Evolutionary conservation across 2,888 invertebrate genomes (phyloP).

Genomic region (Chelonus formosanus): DNA sequence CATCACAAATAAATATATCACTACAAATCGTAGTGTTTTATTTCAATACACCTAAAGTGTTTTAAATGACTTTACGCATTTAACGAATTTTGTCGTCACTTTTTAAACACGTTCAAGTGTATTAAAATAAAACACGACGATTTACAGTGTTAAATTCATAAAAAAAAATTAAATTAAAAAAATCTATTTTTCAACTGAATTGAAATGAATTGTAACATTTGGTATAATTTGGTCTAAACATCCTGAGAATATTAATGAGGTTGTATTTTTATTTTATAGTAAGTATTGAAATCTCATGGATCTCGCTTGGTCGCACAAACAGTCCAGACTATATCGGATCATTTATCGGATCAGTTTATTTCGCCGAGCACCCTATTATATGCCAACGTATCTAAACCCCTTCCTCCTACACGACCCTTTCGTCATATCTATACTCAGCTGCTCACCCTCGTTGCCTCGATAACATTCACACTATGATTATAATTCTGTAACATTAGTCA

Average conservation of each 20-base stretch:
- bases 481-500: slow-evolving; percentile 57
- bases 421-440: slow-evolving; percentile 53
- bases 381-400: slow-evolving; percentile 29
- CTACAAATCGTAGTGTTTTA: too few relatives aligned
- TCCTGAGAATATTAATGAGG: not conserved
- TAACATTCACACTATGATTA: slow-evolving; percentile 58
- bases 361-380: slow-evolving; percentile 31
- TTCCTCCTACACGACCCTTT: slow-evolving; percentile 16
- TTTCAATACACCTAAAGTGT: too few relatives aligned
- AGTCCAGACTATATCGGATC: slow-evolving; percentile 31
- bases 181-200: too few relatives aligned
- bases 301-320: slow-evolving; percentile 26
- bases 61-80: too few relatives aligned
- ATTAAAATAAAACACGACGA: too few relatives aligned
- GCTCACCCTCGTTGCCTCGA: slow-evolving; percentile 48
- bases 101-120: too few relatives aligned
- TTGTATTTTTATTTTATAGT: not conserved
- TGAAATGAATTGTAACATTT: too few relatives aligned
- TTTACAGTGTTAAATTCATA: too few relatives aligned
- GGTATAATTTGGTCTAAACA: too few relatives aligned
- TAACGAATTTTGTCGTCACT: too few relatives aligned
- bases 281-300: slow-evolving; percentile 4
- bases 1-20: too few relatives aligned
- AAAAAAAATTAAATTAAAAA: too few relatives aligned
- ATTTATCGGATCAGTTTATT: slow-evolving; percentile 27